phyloP scores from a whole-genome alignment of 2,797 vertebrate genomes.

The Sebastes oblongus region DNA sequence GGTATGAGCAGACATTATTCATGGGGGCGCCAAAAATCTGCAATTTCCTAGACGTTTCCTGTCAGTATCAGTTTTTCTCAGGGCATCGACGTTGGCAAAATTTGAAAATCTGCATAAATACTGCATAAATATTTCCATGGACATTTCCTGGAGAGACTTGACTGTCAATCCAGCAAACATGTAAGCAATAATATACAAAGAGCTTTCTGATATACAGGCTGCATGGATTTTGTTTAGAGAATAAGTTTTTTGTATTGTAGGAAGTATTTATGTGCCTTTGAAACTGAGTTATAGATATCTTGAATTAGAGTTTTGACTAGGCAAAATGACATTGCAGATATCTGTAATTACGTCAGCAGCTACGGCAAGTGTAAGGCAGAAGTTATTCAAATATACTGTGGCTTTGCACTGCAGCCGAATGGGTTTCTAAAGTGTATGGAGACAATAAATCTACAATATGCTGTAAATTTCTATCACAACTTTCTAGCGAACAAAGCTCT shows the following conservation, averaged over 20 bases:
- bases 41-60: slow-evolving; percentile 25
- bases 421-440: no score
- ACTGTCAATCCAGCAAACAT: not conserved
- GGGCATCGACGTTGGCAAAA: not conserved
- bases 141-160: not conserved
- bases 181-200: not conserved
- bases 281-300: no score
- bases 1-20: slow-evolving; percentile 20
- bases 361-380: no score
- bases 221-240: not conserved
- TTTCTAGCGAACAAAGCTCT: no score
- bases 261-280: not conserved
- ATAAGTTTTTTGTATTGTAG: not conserved
- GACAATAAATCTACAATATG: no score
- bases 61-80: not conserved
- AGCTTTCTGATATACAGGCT: not conserved
- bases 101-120: not conserved
- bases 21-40: slow-evolving; percentile 26
- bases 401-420: rapidly evolving
- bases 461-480: no score
- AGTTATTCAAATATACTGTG: no score
- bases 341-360: no score
- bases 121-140: not conserved
- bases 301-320: no score
- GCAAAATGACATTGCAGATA: no score